Evolutionary conservation across 1,140 invertebrate genomes (phyloP), one percentile per base, ranked within the genome.

Genomic region (Acromyrmex charruanus): DNA sequence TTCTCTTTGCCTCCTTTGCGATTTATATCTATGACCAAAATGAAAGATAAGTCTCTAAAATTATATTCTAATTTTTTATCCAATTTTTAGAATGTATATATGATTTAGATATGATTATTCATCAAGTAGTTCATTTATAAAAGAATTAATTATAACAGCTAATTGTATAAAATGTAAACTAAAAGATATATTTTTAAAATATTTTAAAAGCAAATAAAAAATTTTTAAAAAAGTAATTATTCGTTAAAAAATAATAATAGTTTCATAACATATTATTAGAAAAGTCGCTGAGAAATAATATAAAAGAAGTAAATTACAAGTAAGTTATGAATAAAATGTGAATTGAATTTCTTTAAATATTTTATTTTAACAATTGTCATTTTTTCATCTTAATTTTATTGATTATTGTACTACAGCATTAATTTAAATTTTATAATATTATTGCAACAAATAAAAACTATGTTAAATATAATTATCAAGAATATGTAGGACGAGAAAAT

Each of bases 21-120:
- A 21, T 79, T 85, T 85, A 68, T 63, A 51, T 58, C 10, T 51
- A 9, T 16, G 28, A 65, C 9, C 3, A 44, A 74, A 39, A 75
- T 14, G 28, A 0, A 31, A 82, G 39, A n/a, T 59, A 82, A 74
- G 18, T 63, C 14, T 74, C 12, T 21, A 31, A 35, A 14, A 75
- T 74, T 51, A 44, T 55, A 14, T n/a, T 74, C 28, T 10, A 49
- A 49, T 18, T 84, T 66, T 74, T 35, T 10, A 21, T 3, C 1
- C 10, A 44, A 44, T 44, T 44, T 44, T 44, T 44, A 44, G 39
- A 28, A 9, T 44, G 5, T 25, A 6, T n/a, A n/a, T n/a, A n/a
- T n/a, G n/a, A n/a, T 10, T 12, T n/a, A 1, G 5, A 12, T 7
- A 28, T n/a, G 0, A 28, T 21, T 21, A 75, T 39, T 58, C 1